These are phyloP conservation scores for Columba livia DNA, from an alignment of 2,113 vertebrate species.

Conservation along the genomic window DNA sequence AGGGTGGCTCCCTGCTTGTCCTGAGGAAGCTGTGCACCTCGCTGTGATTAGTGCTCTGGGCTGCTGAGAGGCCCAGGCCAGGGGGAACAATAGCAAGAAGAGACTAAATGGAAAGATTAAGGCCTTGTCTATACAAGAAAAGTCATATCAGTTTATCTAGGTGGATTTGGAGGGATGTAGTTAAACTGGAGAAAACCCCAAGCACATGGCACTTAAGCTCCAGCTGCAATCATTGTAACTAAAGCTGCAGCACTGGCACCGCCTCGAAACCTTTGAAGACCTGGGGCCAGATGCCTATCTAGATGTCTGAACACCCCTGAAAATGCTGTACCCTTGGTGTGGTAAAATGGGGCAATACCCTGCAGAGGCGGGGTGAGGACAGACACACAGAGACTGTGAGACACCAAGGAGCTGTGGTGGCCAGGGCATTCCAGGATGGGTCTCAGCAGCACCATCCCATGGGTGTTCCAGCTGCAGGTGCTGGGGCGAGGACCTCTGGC, in stretches of 20 bases:
- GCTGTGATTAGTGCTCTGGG: not conserved
- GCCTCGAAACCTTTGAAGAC: not conserved
- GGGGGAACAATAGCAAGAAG: constrained; percentile 19
- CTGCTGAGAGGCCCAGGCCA: not conserved
- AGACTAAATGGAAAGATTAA: constrained; percentile 40
- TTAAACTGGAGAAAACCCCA: constrained; percentile 32
- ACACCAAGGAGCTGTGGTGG: not conserved
- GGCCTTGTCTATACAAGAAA: constrained; percentile 62
- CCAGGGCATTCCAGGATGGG: rapidly evolving
- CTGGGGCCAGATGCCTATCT: not conserved
- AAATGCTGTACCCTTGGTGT: not conserved
- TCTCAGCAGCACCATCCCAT: not conserved
- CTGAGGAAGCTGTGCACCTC: not conserved
- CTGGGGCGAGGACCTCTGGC: not conserved
- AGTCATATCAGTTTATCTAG: constrained; percentile 49
- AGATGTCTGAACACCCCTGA: not conserved
- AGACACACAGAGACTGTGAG: not conserved
- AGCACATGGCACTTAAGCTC: not conserved
- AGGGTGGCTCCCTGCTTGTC: not conserved
- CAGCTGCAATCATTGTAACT: not conserved
- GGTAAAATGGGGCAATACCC: not conserved
- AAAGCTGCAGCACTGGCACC: not conserved
- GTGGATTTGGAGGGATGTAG: constrained; percentile 26
- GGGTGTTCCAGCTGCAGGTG: not conserved
- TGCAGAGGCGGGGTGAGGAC: not conserved